Evolutionary conservation across 2,797 vertebrate species (phyloP).

Genomic region (Saxicola maurus): DNA sequence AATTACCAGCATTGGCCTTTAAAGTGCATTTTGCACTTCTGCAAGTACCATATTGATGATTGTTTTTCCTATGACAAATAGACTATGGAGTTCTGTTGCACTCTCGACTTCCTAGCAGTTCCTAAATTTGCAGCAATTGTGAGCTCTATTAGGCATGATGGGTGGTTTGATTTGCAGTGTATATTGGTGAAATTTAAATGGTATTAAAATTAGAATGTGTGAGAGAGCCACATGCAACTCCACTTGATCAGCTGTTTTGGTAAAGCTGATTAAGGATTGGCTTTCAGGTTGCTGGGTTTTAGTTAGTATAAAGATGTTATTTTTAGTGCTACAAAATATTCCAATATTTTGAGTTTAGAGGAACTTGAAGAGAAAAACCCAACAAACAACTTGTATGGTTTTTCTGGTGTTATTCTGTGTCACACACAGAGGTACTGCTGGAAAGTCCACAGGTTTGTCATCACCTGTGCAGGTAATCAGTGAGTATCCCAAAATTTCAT

Average conservation of each 20-base stretch:
- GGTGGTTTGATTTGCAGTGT: not conserved
- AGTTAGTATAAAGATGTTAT: not conserved
- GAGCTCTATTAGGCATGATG: not conserved
- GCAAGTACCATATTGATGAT: not conserved
- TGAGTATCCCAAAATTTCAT: not conserved
- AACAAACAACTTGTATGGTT: not conserved
- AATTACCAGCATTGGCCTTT: not conserved
- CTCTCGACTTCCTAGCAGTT: not conserved
- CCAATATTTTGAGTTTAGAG: not conserved
- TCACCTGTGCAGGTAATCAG: accelerated
- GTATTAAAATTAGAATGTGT: not conserved
- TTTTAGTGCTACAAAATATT: not conserved
- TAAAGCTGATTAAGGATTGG: not conserved
- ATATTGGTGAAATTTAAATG: not conserved
- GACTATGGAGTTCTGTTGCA: not conserved
- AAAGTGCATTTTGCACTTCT: conserved; percentile 8
- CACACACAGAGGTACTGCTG: not conserved
- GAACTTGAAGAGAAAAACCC: accelerated
- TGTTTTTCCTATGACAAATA: not conserved
- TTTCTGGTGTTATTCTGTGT: not conserved
- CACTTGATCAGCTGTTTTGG: not conserved
- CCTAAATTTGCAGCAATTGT: not conserved
- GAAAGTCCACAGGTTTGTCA: not conserved
- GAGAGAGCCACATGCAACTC: not conserved
- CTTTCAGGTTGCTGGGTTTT: not conserved